These are phyloP conservation scores for Cyanocitta stelleri DNA, from an alignment of 2,113 vertebrate genomes.

Conservation along the genomic window DNA sequence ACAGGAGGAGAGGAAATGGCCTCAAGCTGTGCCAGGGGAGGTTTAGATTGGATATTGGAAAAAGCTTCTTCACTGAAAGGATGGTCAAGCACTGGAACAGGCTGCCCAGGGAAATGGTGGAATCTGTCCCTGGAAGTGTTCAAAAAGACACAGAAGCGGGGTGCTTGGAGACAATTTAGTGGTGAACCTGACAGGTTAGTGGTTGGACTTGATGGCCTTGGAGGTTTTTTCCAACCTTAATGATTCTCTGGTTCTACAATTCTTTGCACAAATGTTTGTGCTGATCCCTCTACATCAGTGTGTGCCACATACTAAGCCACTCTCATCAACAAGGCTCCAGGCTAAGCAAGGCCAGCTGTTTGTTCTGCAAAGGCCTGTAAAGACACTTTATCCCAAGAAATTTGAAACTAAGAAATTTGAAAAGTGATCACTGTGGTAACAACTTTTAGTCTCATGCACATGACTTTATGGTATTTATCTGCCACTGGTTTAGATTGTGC, in stretches of 20 bases:
- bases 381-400: not conserved
- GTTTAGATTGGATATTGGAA: too few species aligned
- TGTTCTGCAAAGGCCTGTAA: not conserved
- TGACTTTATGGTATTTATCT: not conserved
- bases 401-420: not conserved
- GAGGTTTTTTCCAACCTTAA: not conserved
- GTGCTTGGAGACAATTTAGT: not conserved
- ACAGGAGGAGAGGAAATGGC: not conserved
- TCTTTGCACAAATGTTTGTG: not conserved
- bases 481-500: not conserved
- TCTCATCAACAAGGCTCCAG: not conserved
- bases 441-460: not conserved
- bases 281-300: not conserved
- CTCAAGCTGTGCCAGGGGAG: not conserved
- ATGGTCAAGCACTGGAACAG: not conserved
- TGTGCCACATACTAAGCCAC: not conserved
- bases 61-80: not conserved
- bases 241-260: not conserved
- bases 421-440: not conserved
- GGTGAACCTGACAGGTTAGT: not conserved
- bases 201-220: not conserved
- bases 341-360: not conserved
- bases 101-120: not conserved
- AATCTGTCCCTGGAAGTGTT: not conserved
- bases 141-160: fast-evolving